Evolutionary conservation across 1,140 invertebrate genomes (phyloP).

Genomic region (Lordiphosa mommai): DNA sequence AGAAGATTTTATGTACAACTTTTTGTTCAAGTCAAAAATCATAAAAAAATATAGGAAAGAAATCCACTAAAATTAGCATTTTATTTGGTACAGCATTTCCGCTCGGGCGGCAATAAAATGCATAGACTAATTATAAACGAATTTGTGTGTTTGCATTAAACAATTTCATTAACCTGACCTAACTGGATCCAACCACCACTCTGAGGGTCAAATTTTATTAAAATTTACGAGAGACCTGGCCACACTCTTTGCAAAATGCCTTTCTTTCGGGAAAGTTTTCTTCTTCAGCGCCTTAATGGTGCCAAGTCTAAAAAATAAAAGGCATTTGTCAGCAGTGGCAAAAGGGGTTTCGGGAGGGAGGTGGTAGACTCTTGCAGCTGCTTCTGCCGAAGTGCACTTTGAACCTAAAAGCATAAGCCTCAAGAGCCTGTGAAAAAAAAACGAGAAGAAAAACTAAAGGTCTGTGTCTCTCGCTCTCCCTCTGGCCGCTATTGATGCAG

Average conservation of each 20-base stretch:
- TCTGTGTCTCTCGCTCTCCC: conserved; percentile 2
- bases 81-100: no score
- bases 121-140: no score
- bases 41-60: no score
- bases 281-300: conserved; percentile 25
- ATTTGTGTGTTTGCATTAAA: no score
- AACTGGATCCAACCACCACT: neutral
- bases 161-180: no score
- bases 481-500: conserved; percentile 29
- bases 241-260: conserved; percentile 19
- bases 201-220: conserved; percentile 39
- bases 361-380: conserved; percentile 36
- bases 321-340: conserved; percentile 23
- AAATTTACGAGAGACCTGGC: conserved; percentile 39
- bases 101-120: no score
- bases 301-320: conserved; percentile 41
- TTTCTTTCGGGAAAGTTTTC: conserved; percentile 21
- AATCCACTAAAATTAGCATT: no score
- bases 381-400: conserved; percentile 62
- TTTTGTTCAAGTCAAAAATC: no score
- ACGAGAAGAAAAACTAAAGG: conserved; percentile 20
- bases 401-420: conserved; percentile 70
- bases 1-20: no score
- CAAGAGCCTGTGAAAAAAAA: conserved; percentile 13
- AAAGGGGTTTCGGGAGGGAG: neutral